phyloP scores from a whole-genome alignment of 2,888 invertebrate species.

The Agonum fuliginosum region DNA sequence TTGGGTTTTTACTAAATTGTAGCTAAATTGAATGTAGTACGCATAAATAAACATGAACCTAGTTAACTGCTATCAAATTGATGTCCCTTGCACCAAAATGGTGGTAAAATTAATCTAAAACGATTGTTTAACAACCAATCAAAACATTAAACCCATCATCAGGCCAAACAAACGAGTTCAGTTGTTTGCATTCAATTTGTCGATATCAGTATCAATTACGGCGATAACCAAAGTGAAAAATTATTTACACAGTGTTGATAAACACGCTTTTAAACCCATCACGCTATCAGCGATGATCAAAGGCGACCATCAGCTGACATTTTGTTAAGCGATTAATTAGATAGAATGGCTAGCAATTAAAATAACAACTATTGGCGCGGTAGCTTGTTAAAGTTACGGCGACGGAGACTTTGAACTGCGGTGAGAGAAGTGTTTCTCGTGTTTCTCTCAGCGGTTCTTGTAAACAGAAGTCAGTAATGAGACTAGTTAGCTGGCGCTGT shows the following conservation, averaged over 20 bases:
- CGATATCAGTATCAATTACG: not conserved
- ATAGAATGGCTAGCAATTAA: conserved; percentile 44
- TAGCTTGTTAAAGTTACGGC: not conserved
- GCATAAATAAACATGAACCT: too few relatives aligned
- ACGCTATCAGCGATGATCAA: not conserved
- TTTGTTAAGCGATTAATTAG: conserved; percentile 49
- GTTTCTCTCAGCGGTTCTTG: not conserved
- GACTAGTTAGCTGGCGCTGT: not conserved
- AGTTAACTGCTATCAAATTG: too few relatives aligned
- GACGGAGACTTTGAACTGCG: not conserved
- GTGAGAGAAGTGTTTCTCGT: not conserved
- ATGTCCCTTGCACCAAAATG: not conserved
- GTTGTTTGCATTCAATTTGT: conserved; percentile 12
- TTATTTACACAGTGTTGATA: not conserved
- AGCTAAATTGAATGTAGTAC: too few relatives aligned
- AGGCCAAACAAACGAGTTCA: not conserved
- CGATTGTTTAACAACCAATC: not conserved
- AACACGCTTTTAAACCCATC: not conserved
- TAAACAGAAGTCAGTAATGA: conserved; percentile 4
- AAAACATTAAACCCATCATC: not conserved
- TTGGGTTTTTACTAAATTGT: too few relatives aligned
- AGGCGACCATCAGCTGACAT: conserved; percentile 9
- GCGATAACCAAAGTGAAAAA: not conserved
- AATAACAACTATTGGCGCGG: conserved; percentile 45
- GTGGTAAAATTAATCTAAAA: not conserved